Percentiles rank a stretch among this genome's conserved stretches.
Evolutionary conservation across 2,888 invertebrate species (phyloP).

Genomic region (Drosophila sordidula): DNA sequence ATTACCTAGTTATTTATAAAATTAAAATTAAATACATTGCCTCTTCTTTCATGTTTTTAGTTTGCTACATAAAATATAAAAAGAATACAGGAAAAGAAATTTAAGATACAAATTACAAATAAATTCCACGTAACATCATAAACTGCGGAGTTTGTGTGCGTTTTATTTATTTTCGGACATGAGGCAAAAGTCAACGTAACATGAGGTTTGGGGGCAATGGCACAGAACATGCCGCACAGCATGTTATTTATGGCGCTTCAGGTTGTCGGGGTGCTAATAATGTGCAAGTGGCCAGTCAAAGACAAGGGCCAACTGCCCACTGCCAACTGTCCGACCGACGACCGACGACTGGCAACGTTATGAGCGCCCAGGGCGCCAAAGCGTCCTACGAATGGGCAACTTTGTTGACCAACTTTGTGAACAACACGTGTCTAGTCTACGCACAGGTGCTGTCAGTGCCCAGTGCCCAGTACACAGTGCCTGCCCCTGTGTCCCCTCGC

Average conservation of each 20-base stretch:
- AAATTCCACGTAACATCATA: slow-evolving; percentile 49
- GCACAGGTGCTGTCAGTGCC: slow-evolving; percentile 64
- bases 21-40: not conserved
- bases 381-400: slow-evolving; percentile 53
- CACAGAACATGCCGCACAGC: slow-evolving; percentile 51
- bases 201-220: slow-evolving; percentile 32
- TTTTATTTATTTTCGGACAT: slow-evolving; percentile 36
- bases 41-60: not conserved
- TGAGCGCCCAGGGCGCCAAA: slow-evolving; percentile 37
- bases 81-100: slow-evolving; percentile 32
- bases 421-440: slow-evolving; percentile 60
- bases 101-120: slow-evolving; percentile 45
- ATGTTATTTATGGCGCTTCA: slow-evolving; percentile 73
- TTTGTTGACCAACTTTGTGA: slow-evolving; percentile 74
- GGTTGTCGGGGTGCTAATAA: slow-evolving; percentile 76
- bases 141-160: slow-evolving; percentile 21
- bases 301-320: slow-evolving; percentile 22
- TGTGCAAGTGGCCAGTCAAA: slow-evolving; percentile 58
- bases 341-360: slow-evolving; percentile 27
- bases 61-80: slow-evolving; percentile 9
- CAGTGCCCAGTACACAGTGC: no score
- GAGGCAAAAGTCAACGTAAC: slow-evolving; percentile 49
- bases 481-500: not conserved
- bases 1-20: no score
- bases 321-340: slow-evolving; percentile 1